Evolutionary conservation across 2,113 vertebrate genomes (phyloP).

Genomic region (Solenodon paradoxus): DNA sequence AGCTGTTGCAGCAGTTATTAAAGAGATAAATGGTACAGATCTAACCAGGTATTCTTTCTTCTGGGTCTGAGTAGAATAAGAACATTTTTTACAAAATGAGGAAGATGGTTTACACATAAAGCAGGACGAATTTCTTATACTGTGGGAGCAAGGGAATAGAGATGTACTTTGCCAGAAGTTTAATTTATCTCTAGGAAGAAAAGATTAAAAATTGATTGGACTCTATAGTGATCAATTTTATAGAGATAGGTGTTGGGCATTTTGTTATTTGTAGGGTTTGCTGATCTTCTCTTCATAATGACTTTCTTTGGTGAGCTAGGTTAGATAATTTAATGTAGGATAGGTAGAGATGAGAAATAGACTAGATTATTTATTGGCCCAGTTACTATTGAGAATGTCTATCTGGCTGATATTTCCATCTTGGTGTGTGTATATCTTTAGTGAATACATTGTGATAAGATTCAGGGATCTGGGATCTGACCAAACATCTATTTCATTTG

Average conservation of each 20-base stretch:
- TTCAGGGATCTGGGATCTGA: neutral
- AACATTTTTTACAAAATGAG: neutral
- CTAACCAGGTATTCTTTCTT: constrained; percentile 4
- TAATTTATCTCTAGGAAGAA: neutral
- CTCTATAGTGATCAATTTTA: neutral
- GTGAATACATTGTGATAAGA: neutral
- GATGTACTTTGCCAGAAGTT: neutral
- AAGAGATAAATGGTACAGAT: neutral
- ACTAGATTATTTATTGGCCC: neutral
- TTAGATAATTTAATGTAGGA: neutral
- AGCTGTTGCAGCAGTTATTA: neutral
- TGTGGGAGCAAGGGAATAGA: neutral
- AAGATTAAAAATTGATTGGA: neutral
- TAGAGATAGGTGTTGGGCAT: neutral
- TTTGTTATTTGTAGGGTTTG: neutral
- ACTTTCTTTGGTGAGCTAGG: neutral
- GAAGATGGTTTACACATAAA: neutral
- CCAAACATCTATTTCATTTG: neutral
- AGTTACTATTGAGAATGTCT: neutral
- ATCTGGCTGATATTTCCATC: neutral
- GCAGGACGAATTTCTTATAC: neutral
- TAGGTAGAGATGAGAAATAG: neutral
- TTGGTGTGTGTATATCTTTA: neutral
- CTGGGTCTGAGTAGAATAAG: neutral
- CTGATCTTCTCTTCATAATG: neutral